These are phyloP conservation scores for Recurvirostra avosetta DNA, from an alignment of 2,113 vertebrate genomes.

Conservation along the genomic window DNA sequence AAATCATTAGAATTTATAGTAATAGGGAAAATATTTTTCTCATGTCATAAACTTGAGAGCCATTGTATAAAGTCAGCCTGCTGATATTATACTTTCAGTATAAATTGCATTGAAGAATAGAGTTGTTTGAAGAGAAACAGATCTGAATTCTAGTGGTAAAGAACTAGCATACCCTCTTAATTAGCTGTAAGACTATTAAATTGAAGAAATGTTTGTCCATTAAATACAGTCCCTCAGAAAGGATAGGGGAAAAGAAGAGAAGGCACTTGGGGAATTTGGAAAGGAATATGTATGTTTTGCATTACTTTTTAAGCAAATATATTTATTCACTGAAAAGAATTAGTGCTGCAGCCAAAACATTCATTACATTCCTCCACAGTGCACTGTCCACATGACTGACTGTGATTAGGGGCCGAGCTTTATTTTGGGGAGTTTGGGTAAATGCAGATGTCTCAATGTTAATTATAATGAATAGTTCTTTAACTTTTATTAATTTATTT, in stretches of 20 bases:
- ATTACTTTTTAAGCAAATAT: not conserved
- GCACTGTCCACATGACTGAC: not conserved
- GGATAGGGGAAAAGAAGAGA: not conserved
- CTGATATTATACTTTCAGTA: not conserved
- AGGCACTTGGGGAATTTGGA: not conserved
- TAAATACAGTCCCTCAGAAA: not conserved
- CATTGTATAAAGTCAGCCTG: not conserved
- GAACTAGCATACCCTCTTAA: not conserved
- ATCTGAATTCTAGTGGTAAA: slow-evolving; percentile 3
- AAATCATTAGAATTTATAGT: not conserved
- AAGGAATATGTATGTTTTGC: slow-evolving; percentile 11
- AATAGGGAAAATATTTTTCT: slow-evolving; percentile 5
- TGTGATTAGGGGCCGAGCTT: not conserved
- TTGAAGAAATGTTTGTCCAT: not conserved
- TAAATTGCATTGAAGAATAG: not conserved
- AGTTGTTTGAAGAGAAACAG: slow-evolving; percentile 30
- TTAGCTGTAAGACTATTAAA: not conserved
- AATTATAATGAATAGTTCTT: not conserved
- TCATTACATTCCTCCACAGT: not conserved
- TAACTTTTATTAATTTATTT: slow-evolving; percentile 12
- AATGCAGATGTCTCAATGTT: slow-evolving; percentile 6
- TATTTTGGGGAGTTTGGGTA: not conserved
- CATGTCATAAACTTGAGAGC: not conserved
- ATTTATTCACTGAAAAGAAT: slow-evolving; percentile 17
- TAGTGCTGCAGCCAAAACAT: slow-evolving; percentile 19